A percentile compares a stretch with the other conserved stretches of the same genome.
These are phyloP conservation scores for Coilia nasus DNA, from an alignment of 2,797 vertebrate genomes.

Conservation along the genomic window DNA sequence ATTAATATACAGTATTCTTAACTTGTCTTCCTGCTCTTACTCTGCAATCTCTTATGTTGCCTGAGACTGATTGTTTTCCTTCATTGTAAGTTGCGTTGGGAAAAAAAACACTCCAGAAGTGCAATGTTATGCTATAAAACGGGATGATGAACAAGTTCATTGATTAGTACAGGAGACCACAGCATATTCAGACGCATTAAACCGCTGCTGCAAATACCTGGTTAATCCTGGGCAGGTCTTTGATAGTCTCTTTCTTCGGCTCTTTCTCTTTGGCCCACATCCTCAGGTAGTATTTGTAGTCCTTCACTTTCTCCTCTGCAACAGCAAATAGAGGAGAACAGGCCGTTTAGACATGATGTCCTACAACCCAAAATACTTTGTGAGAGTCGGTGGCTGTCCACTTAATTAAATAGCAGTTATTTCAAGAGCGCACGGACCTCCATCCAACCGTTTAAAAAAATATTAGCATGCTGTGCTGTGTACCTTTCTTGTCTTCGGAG, in stretches of 20 bases:
- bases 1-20: too few relatives aligned
- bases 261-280: constrained; percentile 96
- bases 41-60: too few relatives aligned
- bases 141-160: neutral
- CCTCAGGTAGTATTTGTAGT: constrained; percentile 92
- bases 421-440: neutral
- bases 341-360: neutral
- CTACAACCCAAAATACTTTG: neutral
- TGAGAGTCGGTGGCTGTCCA: neutral
- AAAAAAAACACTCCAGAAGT: too few relatives aligned
- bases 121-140: too few relatives aligned
- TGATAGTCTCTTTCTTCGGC: constrained; percentile 88
- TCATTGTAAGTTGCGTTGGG: too few relatives aligned
- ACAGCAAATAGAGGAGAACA: constrained; percentile 27
- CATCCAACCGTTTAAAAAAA: neutral
- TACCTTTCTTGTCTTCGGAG: constrained; percentile 82
- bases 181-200: neutral
- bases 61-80: too few relatives aligned
- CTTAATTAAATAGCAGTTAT: neutral
- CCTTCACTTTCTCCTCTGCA: constrained; percentile 89
- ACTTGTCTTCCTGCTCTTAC: too few relatives aligned
- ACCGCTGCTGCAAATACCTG: constrained; percentile 77
- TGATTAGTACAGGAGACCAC: neutral
- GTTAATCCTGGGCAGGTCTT: constrained; percentile 95
- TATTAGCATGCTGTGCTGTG: neutral